These are phyloP conservation scores for Cynopterus brachyotis DNA, from an alignment of 2,113 vertebrate genomes.

Conservation along the genomic window DNA sequence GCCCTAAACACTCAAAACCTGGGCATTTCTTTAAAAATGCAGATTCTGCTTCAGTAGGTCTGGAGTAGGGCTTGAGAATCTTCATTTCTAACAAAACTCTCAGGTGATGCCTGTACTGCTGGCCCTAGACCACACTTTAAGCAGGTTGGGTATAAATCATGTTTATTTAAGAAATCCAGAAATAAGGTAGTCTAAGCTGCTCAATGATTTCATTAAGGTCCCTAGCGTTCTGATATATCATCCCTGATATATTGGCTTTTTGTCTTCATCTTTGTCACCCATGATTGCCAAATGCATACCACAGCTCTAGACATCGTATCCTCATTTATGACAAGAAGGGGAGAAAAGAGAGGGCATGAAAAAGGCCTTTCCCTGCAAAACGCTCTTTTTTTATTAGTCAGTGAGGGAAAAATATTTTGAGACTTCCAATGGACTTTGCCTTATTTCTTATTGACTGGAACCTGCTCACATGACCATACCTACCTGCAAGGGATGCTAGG, in stretches of 20 bases:
- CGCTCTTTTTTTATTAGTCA: not conserved
- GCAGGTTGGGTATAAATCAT: not conserved
- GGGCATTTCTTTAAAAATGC: not conserved
- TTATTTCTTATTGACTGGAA: not conserved
- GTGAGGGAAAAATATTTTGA: not conserved
- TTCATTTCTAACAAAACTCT: not conserved
- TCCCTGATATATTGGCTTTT: not conserved
- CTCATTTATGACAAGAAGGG: not conserved
- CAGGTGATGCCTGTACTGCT: not conserved
- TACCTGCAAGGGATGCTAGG: not conserved
- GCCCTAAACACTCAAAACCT: not conserved
- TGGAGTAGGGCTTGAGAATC: not conserved
- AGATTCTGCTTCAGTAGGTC: not conserved
- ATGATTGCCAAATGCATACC: not conserved
- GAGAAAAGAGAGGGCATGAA: not conserved
- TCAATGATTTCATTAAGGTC: not conserved
- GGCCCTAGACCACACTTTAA: not conserved
- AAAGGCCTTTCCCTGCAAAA: not conserved
- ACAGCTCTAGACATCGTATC: not conserved
- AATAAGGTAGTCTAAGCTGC: not conserved
- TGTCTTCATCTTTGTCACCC: not conserved
- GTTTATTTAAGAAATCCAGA: not conserved
- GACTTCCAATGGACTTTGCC: not conserved
- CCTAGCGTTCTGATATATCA: not conserved
- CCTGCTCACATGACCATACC: not conserved